A percentile compares a stretch with the other conserved stretches of the same genome.
phyloP scores from a whole-genome alignment of 2,797 vertebrate species.

The Gobionotothen gibberifrons region DNA sequence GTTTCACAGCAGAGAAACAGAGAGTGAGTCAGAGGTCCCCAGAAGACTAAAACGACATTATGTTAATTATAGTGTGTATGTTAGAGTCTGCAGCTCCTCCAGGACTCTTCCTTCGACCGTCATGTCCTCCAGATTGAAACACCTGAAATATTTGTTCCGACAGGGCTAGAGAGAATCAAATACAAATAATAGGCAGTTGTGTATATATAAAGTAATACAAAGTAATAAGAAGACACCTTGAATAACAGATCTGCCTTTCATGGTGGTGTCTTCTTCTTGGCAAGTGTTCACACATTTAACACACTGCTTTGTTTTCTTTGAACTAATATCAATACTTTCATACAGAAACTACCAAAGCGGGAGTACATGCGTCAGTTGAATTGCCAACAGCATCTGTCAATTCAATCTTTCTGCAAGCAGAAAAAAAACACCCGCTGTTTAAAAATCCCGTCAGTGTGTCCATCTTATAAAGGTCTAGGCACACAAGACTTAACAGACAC shows the following conservation, averaged over 20 bases:
- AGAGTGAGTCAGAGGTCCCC: slow-evolving; percentile 5
- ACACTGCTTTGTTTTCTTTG: background rate
- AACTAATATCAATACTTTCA: slow-evolving; percentile 8
- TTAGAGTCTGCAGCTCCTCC: slow-evolving; percentile 6
- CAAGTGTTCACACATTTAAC: background rate
- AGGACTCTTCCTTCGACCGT: slow-evolving; percentile 10
- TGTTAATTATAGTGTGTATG: background rate
- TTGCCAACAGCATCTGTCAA: slow-evolving; percentile 26
- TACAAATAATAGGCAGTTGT: slow-evolving; percentile 19
- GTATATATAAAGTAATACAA: slow-evolving; percentile 6
- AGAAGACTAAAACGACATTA: slow-evolving; percentile 2
- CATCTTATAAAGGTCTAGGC: background rate
- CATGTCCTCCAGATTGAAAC: slow-evolving; percentile 28
- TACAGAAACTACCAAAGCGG: background rate
- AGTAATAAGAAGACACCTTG: background rate
- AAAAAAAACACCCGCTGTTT: slow-evolving; percentile 17
- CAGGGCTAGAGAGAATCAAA: background rate
- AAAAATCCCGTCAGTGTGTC: slow-evolving; percentile 8
- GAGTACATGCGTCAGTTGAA: slow-evolving; percentile 1
- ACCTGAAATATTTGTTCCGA: slow-evolving; percentile 25
- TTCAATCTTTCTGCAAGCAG: slow-evolving; percentile 16
- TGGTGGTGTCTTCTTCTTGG: background rate
- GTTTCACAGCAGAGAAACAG: slow-evolving; percentile 1
- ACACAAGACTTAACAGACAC: background rate
- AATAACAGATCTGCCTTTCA: background rate